Evolutionary conservation across 2,888 invertebrate genomes (phyloP).

Genomic region (Ichneumon xanthorius): DNA sequence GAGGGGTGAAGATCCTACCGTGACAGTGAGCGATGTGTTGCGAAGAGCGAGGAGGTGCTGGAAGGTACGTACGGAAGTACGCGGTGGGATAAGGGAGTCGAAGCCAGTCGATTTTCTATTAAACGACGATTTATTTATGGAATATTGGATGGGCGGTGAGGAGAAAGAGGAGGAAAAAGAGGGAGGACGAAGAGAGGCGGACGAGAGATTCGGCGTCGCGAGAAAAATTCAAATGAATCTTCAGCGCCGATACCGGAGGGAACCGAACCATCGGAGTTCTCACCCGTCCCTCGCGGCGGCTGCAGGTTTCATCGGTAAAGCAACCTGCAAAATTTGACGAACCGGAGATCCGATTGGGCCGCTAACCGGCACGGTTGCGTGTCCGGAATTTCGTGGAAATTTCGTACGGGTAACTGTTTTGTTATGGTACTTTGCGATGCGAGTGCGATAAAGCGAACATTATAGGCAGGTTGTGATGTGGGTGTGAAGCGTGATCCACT

Average conservation of each 20-base stretch:
- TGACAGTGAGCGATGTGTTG: conserved; percentile 71
- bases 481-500: too few relatives aligned
- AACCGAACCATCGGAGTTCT: conserved; percentile 37
- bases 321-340: conserved; percentile 28
- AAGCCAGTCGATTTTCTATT: conserved; percentile 83
- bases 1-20: conserved; percentile 43
- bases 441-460: too few relatives aligned
- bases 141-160: conserved; percentile 80
- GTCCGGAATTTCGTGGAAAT: neutral
- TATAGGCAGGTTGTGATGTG: too few relatives aligned
- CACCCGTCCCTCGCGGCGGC: conserved; percentile 36
- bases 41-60: conserved; percentile 38
- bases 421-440: neutral
- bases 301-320: conserved; percentile 31
- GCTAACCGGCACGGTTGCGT: neutral
- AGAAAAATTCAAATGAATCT: conserved; percentile 80
- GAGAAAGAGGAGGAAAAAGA: conserved; percentile 40
- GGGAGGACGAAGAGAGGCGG: conserved; percentile 17
- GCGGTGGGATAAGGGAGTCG: conserved; percentile 67
- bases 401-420: too few relatives aligned
- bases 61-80: conserved; percentile 28
- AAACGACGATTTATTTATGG: conserved; percentile 84
- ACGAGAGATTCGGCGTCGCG: conserved; percentile 60
- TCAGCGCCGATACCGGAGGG: conserved; percentile 64
- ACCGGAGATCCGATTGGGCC: conserved; percentile 39